These are phyloP conservation scores for Dallia pectoralis DNA, from an alignment of 2,797 vertebrate species.

Conservation along the genomic window DNA sequence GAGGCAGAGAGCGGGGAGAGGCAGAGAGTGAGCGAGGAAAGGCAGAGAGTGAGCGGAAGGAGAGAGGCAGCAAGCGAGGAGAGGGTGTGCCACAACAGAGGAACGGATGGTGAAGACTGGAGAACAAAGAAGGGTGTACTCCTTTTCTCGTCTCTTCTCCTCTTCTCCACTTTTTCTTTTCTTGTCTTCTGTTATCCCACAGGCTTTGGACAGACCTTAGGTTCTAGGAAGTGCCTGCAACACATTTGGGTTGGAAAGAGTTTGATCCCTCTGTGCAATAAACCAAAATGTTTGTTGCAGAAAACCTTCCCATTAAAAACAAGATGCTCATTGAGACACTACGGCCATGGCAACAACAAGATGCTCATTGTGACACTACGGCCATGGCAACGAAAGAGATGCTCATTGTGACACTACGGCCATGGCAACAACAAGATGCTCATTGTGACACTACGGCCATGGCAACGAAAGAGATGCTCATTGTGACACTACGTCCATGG, in stretches of 20 bases:
- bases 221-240: neutral
- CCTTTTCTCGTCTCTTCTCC: neutral
- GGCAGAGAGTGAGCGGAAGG: too few relatives aligned
- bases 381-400: neutral
- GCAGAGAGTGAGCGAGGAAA: too few relatives aligned
- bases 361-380: too few relatives aligned
- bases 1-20: constrained; percentile 15
- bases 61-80: constrained; percentile 8
- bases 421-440: too few relatives aligned
- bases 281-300: neutral
- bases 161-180: neutral
- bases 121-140: constrained; percentile 4
- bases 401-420: neutral
- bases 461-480: neutral
- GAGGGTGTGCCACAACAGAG: neutral
- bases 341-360: too few relatives aligned
- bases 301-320: neutral
- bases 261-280: constrained; percentile 1
- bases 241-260: neutral
- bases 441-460: too few relatives aligned
- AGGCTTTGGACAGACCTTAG: neutral
- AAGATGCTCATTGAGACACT: neutral
- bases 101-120: neutral
- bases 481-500: neutral
- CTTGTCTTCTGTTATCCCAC: neutral